Percentiles rank a stretch among this genome's conserved stretches.
These are phyloP conservation scores for Panopea generosa DNA, from an alignment of 2,888 invertebrate species.

Conservation along the genomic window DNA sequence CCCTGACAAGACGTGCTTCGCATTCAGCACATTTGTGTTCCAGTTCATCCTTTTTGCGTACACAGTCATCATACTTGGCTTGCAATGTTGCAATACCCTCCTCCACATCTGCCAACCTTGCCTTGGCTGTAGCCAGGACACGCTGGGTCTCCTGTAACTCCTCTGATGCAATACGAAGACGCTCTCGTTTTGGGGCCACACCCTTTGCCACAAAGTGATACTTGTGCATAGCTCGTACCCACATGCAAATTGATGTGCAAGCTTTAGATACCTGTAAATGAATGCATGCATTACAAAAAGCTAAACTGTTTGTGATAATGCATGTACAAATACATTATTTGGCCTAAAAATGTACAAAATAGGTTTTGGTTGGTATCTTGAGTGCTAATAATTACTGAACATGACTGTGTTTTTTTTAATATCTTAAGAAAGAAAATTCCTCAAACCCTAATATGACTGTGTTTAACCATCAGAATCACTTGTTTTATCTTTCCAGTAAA, in stretches of 20 bases:
- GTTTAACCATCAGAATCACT: too few species aligned
- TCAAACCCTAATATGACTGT: too few species aligned
- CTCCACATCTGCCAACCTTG: slow-evolving; percentile 83
- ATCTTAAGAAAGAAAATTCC: too few species aligned
- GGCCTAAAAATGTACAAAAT: background rate
- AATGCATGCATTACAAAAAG: background rate
- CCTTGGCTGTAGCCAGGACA: slow-evolving; percentile 82
- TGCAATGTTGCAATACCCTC: slow-evolving; percentile 84
- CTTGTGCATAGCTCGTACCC: slow-evolving; percentile 88
- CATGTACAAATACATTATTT: background rate
- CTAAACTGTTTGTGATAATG: background rate
- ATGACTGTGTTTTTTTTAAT: too few species aligned
- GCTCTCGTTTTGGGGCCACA: slow-evolving; percentile 85
- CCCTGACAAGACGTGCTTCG: slow-evolving; percentile 83
- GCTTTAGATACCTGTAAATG: slow-evolving; percentile 90
- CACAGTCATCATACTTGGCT: slow-evolving; percentile 85
- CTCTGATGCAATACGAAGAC: slow-evolving; percentile 82
- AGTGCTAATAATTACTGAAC: too few species aligned
- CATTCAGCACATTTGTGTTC: slow-evolving; percentile 85
- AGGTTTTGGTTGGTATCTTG: too few species aligned
- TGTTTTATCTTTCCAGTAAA: too few species aligned
- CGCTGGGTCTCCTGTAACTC: slow-evolving; percentile 84
- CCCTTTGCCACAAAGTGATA: slow-evolving; percentile 85
- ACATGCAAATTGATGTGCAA: slow-evolving; percentile 93
- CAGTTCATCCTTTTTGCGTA: slow-evolving; percentile 85